Evolutionary conservation across 1,140 invertebrate genomes (phyloP), one percentile per base, ranked within the genome.

Genomic region (Portunus trituberculatus): DNA sequence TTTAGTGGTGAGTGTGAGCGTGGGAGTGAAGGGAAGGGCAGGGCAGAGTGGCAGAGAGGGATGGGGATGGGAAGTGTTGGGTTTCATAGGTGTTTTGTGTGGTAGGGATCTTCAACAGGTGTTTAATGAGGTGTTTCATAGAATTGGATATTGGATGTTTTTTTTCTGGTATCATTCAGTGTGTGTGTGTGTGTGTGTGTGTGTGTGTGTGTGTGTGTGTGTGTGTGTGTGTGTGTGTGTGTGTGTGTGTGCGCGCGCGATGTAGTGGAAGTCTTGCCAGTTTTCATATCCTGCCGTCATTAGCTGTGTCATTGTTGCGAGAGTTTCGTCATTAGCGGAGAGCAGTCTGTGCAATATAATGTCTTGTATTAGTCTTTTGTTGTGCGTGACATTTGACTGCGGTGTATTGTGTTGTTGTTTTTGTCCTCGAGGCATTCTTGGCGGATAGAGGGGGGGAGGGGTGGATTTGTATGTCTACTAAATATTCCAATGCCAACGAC

Each of bases 171-270:
- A 7, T 1, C 67, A 1, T 76, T 76, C 20, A 2, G 67, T 76
- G 67, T 39, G 67, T 76, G 20, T n/a, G 6, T 76, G 12, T 76
- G 4, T n/a, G 67, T 76, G 20, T 76, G 67, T 76, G 12, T 76
- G 67, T 76, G 52, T 59, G 52, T 59, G 52, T 59, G 52, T 59
- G 67, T 76, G 12, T 76, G 67, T 76, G 16, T 20, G 10, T 59
- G 52, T 59, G 52, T 59, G 67, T n/a, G 67, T 76, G 67, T 76
- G 67, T 76, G 67, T 76, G 67, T 76, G 67, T 76, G 67, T 76
- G 67, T 76, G 67, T 76, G 52, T 59, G 52, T 59, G 52, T 59
- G 52, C 12, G 52, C 12, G 52, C 12, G 52, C 12, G 52, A n/a
- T 25, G 52, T 20, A 14, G 52, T 59, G 16, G 52, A 59, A n/a